Base-by-base conservation (phyloP, 2,113 vertebrate genomes). In the Oxyruncus cristatus region DNA sequence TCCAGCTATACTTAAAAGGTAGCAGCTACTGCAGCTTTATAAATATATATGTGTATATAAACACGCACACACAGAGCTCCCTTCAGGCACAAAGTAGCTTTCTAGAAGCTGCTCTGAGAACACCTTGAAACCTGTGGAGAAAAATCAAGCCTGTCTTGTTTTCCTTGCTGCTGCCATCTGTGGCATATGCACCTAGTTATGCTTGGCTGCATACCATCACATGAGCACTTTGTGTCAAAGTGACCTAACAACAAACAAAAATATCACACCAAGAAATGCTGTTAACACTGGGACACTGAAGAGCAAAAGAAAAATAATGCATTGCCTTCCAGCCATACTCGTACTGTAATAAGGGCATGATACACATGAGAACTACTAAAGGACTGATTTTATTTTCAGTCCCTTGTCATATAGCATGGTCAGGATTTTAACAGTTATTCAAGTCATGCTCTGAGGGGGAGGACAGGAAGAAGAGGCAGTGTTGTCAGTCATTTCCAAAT, bases 161-260 rank as follows among this genome's bases (percentile, higher is more conserved):
- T 94, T 78, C 70, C 76, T 92, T 87, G 61, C 76, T 72, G 41
- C 85, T 89, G 79, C 95, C 76, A 81, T 84, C 83, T 72, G 79
- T 33, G 33, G 88, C 82, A 82, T 80, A 90, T 32, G 63, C 79
- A 91, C 79, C 90, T 71, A 47, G 88, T 77, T 89, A 88, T 86
- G 96, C 92, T 93, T 67, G 83, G 56, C 67, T 95, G 83, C 79
- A 53, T 92, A 14, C 44, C 78, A 65, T 65, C 83, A 37, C 44
- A 73, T 18, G 76, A 93, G 62, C 52, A 66, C 82, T 87, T 58
- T 73, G 76, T 94, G 91, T 91, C 93, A 96, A 93, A 91, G 73
- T 93, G 93, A 95, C 95, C 93, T 91, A 91, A 91, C 47, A 90
- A 68, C 61, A 91, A 94, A 86, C 56, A 72, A 81, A 96, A 96